Conservation (phyloP, 2,113 vertebrate species). For the Oceanites oceanicus region DNA sequence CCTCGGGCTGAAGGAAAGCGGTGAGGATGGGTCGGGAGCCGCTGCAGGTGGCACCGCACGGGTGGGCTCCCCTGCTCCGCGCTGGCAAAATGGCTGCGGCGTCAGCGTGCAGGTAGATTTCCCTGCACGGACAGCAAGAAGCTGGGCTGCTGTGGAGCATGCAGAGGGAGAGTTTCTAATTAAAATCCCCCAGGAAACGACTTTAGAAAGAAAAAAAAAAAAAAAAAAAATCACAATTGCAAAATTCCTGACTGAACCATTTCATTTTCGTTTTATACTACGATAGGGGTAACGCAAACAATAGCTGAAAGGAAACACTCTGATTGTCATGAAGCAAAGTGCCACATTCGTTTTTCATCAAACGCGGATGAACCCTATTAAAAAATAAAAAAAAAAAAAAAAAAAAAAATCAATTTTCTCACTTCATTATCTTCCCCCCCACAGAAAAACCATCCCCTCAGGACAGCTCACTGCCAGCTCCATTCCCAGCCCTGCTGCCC, state of each 20-base stretch:
- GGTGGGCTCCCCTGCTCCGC: background rate
- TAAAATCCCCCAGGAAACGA: background rate
- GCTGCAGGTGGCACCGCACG: background rate
- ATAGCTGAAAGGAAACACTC: slow-evolving; percentile 26
- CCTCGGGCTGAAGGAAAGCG: background rate
- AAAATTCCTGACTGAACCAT: slow-evolving; percentile 16
- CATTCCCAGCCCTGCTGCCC: background rate
- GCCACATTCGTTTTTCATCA: background rate
- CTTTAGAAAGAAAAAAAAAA: background rate
- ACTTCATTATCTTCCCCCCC: background rate
- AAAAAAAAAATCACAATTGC: background rate
- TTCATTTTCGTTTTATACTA: background rate
- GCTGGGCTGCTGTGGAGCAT: background rate
- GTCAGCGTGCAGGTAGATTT: background rate
- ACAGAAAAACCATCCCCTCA: background rate
- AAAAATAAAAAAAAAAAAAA: background rate
- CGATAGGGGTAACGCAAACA: background rate
- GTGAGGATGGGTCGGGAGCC: fast-evolving
- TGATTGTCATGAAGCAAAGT: background rate
- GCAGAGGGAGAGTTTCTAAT: background rate
- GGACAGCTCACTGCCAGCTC: background rate
- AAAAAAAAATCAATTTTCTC: background rate
- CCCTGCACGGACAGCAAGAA: background rate
- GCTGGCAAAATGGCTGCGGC: background rate
- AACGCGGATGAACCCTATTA: background rate